phyloP scores from a whole-genome alignment of 1,140 invertebrate genomes.

The Copidosoma floridanum region DNA sequence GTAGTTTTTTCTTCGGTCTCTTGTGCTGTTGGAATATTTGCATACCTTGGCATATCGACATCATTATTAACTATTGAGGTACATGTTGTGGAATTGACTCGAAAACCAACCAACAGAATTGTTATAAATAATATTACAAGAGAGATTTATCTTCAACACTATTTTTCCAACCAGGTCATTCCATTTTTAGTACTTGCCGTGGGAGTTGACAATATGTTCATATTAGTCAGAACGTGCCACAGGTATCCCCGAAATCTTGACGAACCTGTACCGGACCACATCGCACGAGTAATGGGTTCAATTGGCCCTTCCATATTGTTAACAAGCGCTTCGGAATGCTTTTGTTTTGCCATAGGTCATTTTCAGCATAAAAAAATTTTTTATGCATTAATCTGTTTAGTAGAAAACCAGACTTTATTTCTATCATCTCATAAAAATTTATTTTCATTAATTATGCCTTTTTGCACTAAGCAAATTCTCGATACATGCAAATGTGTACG shows the following conservation, averaged over 20 bases:
- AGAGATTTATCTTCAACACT: conserved; percentile 40
- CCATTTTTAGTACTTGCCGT: conserved; percentile 97
- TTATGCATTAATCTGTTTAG: conserved; percentile 42
- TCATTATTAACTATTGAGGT: conserved; percentile 95
- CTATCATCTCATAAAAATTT: not conserved
- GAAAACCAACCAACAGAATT: no score
- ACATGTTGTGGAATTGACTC: not conserved
- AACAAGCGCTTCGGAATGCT: conserved; percentile 88
- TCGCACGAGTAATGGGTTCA: conserved; percentile 84
- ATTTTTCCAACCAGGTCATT: conserved; percentile 68
- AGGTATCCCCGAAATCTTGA: conserved; percentile 63
- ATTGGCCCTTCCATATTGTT: conserved; percentile 95
- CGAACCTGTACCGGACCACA: conserved; percentile 81
- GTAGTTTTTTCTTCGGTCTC: conserved; percentile 90
- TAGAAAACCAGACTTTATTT: no score
- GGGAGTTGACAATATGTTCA: conserved; percentile 99
- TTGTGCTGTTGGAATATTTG: conserved; percentile 92
- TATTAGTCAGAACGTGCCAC: conserved; percentile 88
- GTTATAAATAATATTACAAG: no score
- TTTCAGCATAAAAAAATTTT: no score
- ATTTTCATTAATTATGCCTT: not conserved
- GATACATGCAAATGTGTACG: no score
- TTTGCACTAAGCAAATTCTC: no score
- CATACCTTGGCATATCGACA: conserved; percentile 83
- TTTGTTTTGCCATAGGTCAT: conserved; percentile 90